A percentile compares a stretch with the other conserved stretches of the same genome.
Evolutionary conservation across 2,113 vertebrate species (phyloP).

Genomic region (Irena cyanogastra): DNA sequence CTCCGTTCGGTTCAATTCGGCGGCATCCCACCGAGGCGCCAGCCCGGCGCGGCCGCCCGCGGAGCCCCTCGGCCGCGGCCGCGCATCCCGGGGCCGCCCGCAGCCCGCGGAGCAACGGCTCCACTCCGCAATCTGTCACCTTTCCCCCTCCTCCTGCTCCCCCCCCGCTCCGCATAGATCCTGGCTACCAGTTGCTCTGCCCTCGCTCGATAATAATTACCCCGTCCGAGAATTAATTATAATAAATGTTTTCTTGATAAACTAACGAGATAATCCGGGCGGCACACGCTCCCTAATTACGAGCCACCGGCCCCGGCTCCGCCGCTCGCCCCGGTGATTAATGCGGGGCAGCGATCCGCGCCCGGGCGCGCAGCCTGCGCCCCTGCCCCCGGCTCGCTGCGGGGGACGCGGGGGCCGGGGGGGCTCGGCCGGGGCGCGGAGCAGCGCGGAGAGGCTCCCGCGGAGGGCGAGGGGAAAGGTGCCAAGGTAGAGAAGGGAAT

Average conservation of each 20-base stretch:
- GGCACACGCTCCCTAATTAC: conserved; percentile 90
- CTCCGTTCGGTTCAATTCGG: not conserved
- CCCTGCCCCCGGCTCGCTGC: no score
- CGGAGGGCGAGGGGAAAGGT: not conserved
- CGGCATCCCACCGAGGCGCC: not conserved
- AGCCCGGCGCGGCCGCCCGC: conserved; percentile 60
- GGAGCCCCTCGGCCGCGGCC: conserved; percentile 41
- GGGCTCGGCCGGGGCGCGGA: not conserved
- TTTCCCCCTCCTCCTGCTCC: not conserved
- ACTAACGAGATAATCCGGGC: conserved; percentile 90
- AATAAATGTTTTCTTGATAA: conserved; percentile 94
- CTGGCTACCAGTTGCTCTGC: conserved; percentile 84
- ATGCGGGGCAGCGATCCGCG: conserved; percentile 80
- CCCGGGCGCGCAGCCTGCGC: conserved; percentile 34
- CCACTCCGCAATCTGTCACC: conserved; percentile 88
- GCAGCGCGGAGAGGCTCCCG: not conserved
- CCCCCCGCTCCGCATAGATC: conserved; percentile 53
- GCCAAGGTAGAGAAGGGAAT: not conserved
- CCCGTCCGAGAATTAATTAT: conserved; percentile 89
- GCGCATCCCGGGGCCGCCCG: conserved; percentile 43
- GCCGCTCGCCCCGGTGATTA: conserved; percentile 80
- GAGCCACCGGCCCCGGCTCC: conserved; percentile 78
- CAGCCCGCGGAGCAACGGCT: conserved; percentile 80
- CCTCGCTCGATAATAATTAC: conserved; percentile 90
- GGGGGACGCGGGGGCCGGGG: not conserved